These are phyloP conservation scores for Laticauda colubrina DNA, from an alignment of 2,113 vertebrate genomes.

Conservation along the genomic window DNA sequence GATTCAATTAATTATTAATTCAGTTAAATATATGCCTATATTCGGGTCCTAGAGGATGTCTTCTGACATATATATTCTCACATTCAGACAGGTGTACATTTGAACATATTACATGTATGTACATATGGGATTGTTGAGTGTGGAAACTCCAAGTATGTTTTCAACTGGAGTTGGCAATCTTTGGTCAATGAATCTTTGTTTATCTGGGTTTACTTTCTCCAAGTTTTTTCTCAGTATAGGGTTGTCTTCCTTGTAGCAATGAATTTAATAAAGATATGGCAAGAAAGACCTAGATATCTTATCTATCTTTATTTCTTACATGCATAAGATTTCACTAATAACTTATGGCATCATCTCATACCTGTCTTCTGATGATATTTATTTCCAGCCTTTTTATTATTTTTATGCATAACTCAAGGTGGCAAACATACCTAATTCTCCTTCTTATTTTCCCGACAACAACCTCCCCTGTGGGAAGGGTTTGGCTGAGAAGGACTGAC, in stretches of 20 bases:
- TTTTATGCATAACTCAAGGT: neutral
- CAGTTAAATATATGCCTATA: neutral
- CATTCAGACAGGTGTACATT: neutral
- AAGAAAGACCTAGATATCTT: neutral
- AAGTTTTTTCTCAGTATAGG: neutral
- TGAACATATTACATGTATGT: neutral
- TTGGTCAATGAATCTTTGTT: neutral
- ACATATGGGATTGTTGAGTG: too few species aligned
- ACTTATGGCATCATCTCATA: neutral
- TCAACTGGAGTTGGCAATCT: neutral
- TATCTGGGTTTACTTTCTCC: neutral
- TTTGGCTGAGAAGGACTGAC: too few species aligned
- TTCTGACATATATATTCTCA: neutral
- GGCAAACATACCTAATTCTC: too few species aligned
- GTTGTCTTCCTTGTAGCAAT: neutral
- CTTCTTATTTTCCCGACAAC: neutral
- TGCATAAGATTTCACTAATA: neutral
- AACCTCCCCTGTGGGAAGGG: too few species aligned
- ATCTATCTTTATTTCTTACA: neutral
- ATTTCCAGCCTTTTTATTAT: neutral
- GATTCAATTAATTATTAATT: neutral
- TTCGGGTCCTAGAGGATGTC: neutral
- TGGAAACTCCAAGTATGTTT: neutral
- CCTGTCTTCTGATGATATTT: neutral
- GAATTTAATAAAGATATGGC: neutral